Evolutionary conservation across 2,797 vertebrate genomes (phyloP).

Genomic region (Syndactyla subalaris): DNA sequence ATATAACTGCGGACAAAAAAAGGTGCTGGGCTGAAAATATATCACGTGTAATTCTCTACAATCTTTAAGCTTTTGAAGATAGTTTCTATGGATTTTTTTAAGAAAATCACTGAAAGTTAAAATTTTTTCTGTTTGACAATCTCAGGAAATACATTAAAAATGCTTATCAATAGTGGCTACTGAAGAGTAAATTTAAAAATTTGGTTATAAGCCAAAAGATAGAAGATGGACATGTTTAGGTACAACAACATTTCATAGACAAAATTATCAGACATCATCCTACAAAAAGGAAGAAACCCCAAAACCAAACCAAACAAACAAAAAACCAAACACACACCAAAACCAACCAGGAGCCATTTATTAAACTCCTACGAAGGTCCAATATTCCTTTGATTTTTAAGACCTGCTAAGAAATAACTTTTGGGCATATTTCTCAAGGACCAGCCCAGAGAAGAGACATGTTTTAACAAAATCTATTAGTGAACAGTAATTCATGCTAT

Average conservation of each 20-base stretch:
- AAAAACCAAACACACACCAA: not conserved
- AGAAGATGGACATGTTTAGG: not conserved
- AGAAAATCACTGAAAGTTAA: not conserved
- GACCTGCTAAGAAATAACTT: not conserved
- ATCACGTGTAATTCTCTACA: not conserved
- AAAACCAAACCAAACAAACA: not conserved
- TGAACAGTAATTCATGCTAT: constrained; percentile 2
- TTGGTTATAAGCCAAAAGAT: not conserved
- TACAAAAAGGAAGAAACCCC: not conserved
- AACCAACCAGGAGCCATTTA: not conserved
- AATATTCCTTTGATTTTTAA: not conserved
- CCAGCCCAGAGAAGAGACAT: not conserved
- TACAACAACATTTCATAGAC: not conserved
- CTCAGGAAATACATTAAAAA: not conserved
- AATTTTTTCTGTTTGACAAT: not conserved
- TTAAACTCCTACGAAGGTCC: not conserved
- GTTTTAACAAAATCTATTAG: constrained; percentile 28
- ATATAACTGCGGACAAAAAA: not conserved
- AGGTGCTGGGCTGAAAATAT: not conserved
- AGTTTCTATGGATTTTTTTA: not conserved
- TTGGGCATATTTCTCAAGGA: constrained; percentile 29
- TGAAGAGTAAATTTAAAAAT: not conserved
- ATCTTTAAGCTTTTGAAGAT: not conserved
- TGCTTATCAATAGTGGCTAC: not conserved
- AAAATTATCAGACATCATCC: not conserved